Percentiles rank a stretch among this genome's conserved stretches.
Conservation (phyloP, 2,113 vertebrate species). For the Hyperopisus bebe region DNA sequence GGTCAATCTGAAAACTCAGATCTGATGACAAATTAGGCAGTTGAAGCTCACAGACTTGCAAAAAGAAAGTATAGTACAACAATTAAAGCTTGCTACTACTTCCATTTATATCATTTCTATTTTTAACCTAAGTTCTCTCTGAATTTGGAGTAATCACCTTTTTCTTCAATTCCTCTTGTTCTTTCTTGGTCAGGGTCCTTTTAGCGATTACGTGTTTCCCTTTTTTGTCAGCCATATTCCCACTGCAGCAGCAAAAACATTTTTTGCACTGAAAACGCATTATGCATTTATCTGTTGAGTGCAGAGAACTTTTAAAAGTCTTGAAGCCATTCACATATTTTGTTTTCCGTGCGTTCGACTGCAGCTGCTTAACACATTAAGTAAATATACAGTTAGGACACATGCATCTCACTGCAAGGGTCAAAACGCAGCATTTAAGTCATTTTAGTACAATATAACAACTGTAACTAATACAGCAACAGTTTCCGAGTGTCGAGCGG, state of each 20-base stretch:
- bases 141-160: slow-evolving; percentile 45
- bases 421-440: neutral
- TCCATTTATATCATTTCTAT: neutral
- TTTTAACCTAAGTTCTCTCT: neutral
- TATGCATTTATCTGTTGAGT: neutral
- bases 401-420: neutral
- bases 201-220: slow-evolving; percentile 52
- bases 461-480: neutral
- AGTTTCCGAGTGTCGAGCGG: neutral
- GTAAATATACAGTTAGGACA: neutral
- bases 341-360: neutral
- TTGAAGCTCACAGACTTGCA: neutral
- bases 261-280: neutral
- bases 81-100: neutral
- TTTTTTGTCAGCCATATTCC: slow-evolving; percentile 68
- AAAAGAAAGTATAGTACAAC: neutral
- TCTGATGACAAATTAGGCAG: neutral
- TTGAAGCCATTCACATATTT: neutral
- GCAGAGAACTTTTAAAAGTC: neutral
- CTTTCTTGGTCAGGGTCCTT: slow-evolving; percentile 60
- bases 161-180: slow-evolving; percentile 64
- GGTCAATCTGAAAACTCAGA: neutral
- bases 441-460: neutral
- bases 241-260: slow-evolving; percentile 33
- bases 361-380: neutral